phyloP scores from a whole-genome alignment of 2,888 invertebrate species.

The Plagiodera versicolora region DNA sequence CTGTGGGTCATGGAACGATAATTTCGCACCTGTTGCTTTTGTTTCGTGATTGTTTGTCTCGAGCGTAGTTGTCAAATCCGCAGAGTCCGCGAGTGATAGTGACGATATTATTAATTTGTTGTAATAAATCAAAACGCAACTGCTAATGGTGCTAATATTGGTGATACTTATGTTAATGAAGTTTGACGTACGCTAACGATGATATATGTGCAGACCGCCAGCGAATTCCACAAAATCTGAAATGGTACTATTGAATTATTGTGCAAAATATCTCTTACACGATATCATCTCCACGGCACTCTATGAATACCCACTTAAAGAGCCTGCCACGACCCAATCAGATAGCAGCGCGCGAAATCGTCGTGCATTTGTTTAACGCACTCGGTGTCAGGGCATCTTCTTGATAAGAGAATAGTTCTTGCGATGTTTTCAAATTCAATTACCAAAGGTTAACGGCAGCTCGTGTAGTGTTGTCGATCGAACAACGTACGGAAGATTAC shows the following conservation, averaged over 20 bases:
- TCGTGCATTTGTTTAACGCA: slow-evolving; percentile 37
- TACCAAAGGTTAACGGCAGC: slow-evolving; percentile 15
- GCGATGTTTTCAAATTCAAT: slow-evolving; percentile 13
- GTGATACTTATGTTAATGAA: not conserved
- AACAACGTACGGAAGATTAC: too few relatives aligned
- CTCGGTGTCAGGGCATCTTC: slow-evolving; percentile 17
- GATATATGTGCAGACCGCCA: not conserved
- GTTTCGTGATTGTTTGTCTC: too few relatives aligned
- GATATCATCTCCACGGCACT: not conserved
- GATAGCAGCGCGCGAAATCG: slow-evolving; percentile 42
- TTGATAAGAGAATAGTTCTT: too few relatives aligned
- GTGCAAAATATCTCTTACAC: not conserved
- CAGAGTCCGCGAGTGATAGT: too few relatives aligned
- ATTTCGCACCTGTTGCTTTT: not conserved
- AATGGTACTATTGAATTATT: not conserved
- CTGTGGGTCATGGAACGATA: not conserved
- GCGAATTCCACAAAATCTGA: not conserved
- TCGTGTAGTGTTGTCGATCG: too few relatives aligned
- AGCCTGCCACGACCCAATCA: slow-evolving; percentile 34
- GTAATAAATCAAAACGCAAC: too few relatives aligned
- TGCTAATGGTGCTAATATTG: too few relatives aligned
- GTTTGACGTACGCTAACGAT: not conserved
- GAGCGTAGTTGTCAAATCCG: too few relatives aligned
- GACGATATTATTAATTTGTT: too few relatives aligned
- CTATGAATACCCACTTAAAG: slow-evolving; percentile 13